These are phyloP conservation scores for Branchipolynoe longqiensis DNA, from an alignment of 2,888 invertebrate species.

Conservation along the genomic window DNA sequence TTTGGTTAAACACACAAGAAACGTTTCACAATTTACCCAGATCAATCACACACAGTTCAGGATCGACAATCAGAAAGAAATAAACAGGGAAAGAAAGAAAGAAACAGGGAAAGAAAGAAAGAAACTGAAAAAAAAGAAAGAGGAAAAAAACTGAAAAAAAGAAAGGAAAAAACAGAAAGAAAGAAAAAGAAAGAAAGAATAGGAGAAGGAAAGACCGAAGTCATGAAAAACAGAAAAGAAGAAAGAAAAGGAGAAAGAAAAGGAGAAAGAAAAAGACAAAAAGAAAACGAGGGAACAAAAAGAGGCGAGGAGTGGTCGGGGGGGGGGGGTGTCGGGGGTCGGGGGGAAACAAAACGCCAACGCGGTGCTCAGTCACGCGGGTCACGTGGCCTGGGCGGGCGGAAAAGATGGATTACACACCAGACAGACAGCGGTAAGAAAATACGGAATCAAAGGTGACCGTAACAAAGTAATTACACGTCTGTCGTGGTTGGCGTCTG, in stretches of 20 bases:
- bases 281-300: not conserved
- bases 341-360: not conserved
- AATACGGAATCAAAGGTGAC: slow-evolving; percentile 34
- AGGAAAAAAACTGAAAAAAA: too few species aligned
- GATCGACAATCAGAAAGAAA: not conserved
- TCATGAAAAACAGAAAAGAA: too few species aligned
- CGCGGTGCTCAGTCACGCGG: not conserved
- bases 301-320: not conserved
- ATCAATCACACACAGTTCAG: too few species aligned
- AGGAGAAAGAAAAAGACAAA: not conserved
- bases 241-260: not conserved
- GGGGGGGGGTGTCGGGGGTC: not conserved
- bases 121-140: too few species aligned
- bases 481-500: not conserved
- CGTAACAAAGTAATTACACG: slow-evolving; percentile 34
- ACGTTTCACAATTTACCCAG: too few species aligned
- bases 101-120: slow-evolving; percentile 2
- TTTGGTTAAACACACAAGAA: too few species aligned
- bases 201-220: too few species aligned
- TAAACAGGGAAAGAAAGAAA: not conserved
- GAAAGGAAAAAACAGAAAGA: too few species aligned
- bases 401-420: slow-evolving; percentile 37
- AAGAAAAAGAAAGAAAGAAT: too few species aligned
- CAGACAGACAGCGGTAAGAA: not conserved
- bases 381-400: not conserved